These are phyloP conservation scores for Aplochiton taeniatus DNA, from an alignment of 2,797 vertebrate species.

Conservation along the genomic window DNA sequence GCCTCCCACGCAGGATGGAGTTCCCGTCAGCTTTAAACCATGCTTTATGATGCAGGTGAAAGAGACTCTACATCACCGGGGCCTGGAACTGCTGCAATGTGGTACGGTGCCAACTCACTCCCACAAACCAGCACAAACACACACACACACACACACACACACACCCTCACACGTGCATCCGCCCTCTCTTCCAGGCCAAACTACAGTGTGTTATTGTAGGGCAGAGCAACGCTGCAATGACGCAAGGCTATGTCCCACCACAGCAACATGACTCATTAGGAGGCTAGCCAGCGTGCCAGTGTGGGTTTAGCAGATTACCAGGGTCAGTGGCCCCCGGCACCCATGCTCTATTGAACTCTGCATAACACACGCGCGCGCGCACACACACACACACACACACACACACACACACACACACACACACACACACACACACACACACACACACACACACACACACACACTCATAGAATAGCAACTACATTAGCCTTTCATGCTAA, in stretches of 20 bases:
- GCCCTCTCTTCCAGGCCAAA: constrained; percentile 6
- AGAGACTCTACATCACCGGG: neutral
- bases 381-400: constrained; percentile 17
- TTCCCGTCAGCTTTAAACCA: neutral
- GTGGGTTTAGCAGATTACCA: constrained; percentile 56
- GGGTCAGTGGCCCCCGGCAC: constrained; percentile 47
- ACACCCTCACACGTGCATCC: neutral
- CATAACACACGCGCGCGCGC: constrained; percentile 14
- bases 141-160: neutral
- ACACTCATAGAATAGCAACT: constrained; percentile 25
- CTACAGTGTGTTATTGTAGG: constrained; percentile 19
- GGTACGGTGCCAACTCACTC: neutral
- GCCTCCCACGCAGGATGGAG: constrained; percentile 9
- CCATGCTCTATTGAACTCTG: constrained; percentile 33
- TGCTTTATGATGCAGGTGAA: neutral
- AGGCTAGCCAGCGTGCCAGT: constrained; percentile 41
- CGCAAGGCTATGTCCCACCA: constrained; percentile 33
- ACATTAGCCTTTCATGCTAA: constrained; percentile 54
- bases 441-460: neutral
- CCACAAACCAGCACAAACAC: neutral
- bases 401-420: too few species aligned
- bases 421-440: constrained; percentile 3
- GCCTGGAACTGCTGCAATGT: neutral
- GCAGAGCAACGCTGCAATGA: constrained; percentile 26
- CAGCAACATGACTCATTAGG: constrained; percentile 53